phyloP scores from a whole-genome alignment of 2,113 vertebrate genomes.

The Mormyrus iriodes region DNA sequence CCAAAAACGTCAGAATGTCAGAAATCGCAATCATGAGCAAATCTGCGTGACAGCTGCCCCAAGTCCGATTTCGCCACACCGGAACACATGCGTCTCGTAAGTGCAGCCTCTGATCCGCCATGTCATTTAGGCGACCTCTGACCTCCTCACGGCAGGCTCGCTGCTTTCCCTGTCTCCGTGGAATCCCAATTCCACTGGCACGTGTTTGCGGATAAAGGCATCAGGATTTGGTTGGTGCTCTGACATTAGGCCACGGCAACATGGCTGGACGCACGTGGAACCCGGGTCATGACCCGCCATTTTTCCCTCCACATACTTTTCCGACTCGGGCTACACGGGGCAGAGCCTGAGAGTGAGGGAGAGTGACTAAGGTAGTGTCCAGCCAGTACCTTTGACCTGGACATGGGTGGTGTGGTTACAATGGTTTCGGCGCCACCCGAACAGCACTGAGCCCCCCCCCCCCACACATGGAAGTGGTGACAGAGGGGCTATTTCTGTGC shows the following conservation, averaged over 20 bases:
- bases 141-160: background rate
- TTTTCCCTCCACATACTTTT: background rate
- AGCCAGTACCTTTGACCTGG: background rate
- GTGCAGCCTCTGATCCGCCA: no score
- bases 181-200: background rate
- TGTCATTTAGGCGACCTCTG: background rate
- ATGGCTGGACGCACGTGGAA: background rate
- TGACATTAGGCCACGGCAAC: background rate
- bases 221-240: background rate
- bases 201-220: background rate
- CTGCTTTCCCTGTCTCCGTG: background rate
- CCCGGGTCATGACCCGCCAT: background rate
- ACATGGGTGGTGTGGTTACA: background rate
- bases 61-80: background rate
- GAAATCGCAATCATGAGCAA: background rate
- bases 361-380: background rate
- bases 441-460: background rate
- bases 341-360: background rate
- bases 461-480: conserved; percentile 11
- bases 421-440: background rate
- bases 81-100: background rate
- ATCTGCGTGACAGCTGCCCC: background rate
- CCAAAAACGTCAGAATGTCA: background rate
- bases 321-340: background rate
- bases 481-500: conserved; percentile 24